Conservation (phyloP, 1,140 invertebrate genomes). For the Cyclina sinensis region DNA sequence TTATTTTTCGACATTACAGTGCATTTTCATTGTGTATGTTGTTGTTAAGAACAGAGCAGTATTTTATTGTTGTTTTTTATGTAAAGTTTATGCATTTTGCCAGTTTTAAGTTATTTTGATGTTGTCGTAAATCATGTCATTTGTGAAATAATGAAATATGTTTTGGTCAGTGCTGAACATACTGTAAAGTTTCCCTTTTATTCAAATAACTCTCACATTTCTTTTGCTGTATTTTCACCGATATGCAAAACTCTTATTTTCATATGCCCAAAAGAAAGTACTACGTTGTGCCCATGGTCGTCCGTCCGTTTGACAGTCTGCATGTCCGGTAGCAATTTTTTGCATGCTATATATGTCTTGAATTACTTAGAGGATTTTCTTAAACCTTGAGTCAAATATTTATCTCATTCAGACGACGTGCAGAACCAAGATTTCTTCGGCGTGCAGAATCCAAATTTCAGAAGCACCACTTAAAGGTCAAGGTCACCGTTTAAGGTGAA, state of each 20-base stretch:
- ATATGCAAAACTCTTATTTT: neutral
- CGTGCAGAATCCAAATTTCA: too few relatives aligned
- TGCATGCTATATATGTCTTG: too few relatives aligned
- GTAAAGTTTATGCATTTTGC: slow-evolving; percentile 14
- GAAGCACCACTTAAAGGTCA: too few relatives aligned
- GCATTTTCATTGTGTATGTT: neutral
- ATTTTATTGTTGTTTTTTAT: neutral
- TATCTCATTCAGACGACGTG: too few relatives aligned
- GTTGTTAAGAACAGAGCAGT: slow-evolving; percentile 19
- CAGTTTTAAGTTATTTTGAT: slow-evolving; percentile 36
- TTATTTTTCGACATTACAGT: neutral
- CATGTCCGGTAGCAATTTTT: too few relatives aligned
- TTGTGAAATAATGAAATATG: neutral
- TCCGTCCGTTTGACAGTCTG: neutral
- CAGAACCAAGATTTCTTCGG: too few relatives aligned
- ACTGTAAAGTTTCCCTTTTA: too few relatives aligned
- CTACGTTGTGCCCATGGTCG: neutral
- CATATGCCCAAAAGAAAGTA: neutral
- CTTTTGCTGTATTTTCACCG: neutral
- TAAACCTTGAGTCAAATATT: too few relatives aligned
- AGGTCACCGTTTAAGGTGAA: too few relatives aligned
- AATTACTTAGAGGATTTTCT: too few relatives aligned
- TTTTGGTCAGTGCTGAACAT: too few relatives aligned
- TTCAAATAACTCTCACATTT: neutral
- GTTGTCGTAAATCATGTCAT: neutral